Base-by-base conservation (phyloP, 2,113 vertebrate species). In the Cygnus buccinator region DNA sequence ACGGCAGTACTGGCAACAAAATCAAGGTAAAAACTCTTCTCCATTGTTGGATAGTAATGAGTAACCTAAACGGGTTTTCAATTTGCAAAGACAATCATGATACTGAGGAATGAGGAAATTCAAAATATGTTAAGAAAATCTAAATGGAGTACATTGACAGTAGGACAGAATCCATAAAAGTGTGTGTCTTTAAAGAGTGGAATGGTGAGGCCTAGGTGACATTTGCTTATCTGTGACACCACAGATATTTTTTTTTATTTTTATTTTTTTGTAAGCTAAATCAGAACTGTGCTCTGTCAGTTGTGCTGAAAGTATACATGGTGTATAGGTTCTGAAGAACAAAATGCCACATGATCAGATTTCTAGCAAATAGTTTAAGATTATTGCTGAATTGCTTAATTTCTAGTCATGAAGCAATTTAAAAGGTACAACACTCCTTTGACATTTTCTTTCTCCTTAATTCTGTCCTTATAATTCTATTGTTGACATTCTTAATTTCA, bases 381-480 rank as follows among this genome's bases (percentile, higher is more conserved):
- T 58, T 86, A 23, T 33, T 88, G 28, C 83, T 71, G 52, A 77
- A 39, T 62, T 75, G 13, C 18, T 18, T 54, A 28, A 90, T 90
- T 84, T 88, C 22, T 62, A 75, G 15, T 67, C 2, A 6, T 50
- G 29, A 86, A 77, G 46, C 52, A 52, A 39, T 94, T 84, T 93
- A 67, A 90, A 86, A 77, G 12, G 37, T 74, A 65, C 15, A 63
- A n/a, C 28, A 61, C 89, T 90, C 61, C 59, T 61, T 31, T 94
- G 61, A 75, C 75, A 74, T 94, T 96, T 96, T 85, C 44, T 79
- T 93, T 95, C 68, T 86, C 57, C 82, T 77, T 86, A 57, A 63
- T 78, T 77, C 61, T 90, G 61, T 93, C 57, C 39, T 94, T 72
- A 71, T 14, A 90, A 77, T 77, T 39, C 26, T 86, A 22, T 52